Evolutionary conservation across 2,797 vertebrate genomes (phyloP), one percentile per base, ranked within the genome.

Genomic region (Mormyrus hasselquistii): DNA sequence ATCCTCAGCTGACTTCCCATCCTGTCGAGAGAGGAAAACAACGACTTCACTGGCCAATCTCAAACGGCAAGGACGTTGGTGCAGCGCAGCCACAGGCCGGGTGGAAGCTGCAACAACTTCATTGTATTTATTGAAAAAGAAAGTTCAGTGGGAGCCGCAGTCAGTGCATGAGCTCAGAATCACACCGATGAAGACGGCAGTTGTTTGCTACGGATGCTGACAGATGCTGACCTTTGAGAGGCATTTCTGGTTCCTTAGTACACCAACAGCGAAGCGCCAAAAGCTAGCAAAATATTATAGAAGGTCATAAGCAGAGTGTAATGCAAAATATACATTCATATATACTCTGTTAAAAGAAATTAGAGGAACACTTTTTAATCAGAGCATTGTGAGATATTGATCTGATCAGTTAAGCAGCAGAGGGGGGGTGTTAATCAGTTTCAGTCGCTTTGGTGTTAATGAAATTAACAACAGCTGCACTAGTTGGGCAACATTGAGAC

Each of bases 1-100:
- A 89, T 99, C 98, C 93, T 99, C 98, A 0, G 98, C 97, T 0
- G 97, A 97, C 93, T 98, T 98, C 25, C 98, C 98, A 88, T 99
- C 98, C 98, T 99, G 92, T 92, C 14, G 91, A 93, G 91, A 90
- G 1, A 44, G 88, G 92, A 8, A 84, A 22, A 25, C 12, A 22
- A 41, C 2, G 82, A 25, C 82, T 49, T 22, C 82, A 84, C 44
- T 84, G 29, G 62, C 7, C 49, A 59, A 16, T 6, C 29, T 79
- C 73, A n/a, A 19, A 57, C n/a, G 12, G 14, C 16, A 34, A 16
- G 8, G 49, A 79, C 9, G 73, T 1, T 76, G 69, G 29, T 19
- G 34, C 12, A 76, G 34, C 8, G 44, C 49, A 25, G 69, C 14
- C 14, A 41, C 10, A 6, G 69, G 34, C 69, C 5, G 19, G 82